Evolutionary conservation across 1,140 invertebrate genomes (phyloP), one percentile per base, ranked within the genome.

Genomic region (Cardiocondyla obscurior): DNA sequence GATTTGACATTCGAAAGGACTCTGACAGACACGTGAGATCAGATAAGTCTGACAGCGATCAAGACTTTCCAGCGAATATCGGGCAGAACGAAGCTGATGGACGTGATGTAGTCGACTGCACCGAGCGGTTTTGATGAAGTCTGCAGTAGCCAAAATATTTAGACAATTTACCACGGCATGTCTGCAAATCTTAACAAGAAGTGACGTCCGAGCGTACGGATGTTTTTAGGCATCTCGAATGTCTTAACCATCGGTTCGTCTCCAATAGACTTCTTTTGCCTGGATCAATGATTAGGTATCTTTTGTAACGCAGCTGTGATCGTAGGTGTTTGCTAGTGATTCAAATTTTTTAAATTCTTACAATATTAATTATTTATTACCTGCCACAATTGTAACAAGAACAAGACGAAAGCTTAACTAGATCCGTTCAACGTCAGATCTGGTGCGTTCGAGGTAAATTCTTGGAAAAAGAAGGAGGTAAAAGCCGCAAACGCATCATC

Each of bases 131-230:
- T 70, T 72, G 57, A 74, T 65, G 64, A 83, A 81, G 62, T 36
- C 46, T 53, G 74, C 62, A 49, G 57, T 79, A 79, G 81, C 77
- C 84, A 85, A 91, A 92, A 92, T 91, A 89, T 92, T 91, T 91
- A 90, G 82, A 90, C 83, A 30, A 90, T 88, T 89, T 81, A 65
- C 39, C 53, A 55, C 51, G 51, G 53, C 49, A 46, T 72, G 39
- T 57, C 67, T 81, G 46, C 46, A 65, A 85, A 73, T 73, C 16
- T 12, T 14, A 65, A 65, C 36, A 14, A 81, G 42, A 62, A 72
- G 46, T 64, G 39, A 65, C 30, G 60, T 53, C 25, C 6, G 44
- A 65, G 8, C 58, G 36, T 28, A 12, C 14, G n/a, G 36, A 79
- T 2, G 12, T 42, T 79, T 53, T 69, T 55, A 30, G 10, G 39